These are phyloP conservation scores for Dufourea novaeangliae DNA, from an alignment of 1,140 invertebrate genomes.

Conservation along the genomic window DNA sequence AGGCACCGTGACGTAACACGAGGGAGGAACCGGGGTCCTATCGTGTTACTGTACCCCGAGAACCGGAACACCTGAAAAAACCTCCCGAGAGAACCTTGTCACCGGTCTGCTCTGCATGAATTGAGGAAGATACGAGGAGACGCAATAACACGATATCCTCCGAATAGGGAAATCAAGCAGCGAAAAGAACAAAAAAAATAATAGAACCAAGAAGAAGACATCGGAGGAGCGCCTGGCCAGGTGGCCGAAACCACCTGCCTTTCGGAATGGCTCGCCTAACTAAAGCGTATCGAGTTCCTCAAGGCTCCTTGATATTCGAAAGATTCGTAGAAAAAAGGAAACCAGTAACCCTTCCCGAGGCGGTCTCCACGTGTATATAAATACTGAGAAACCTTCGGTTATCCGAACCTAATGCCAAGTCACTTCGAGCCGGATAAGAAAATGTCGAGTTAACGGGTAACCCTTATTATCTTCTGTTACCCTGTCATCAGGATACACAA, in stretches of 20 bases:
- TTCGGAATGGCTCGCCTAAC: conserved; percentile 44
- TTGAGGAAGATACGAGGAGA: conserved; percentile 38
- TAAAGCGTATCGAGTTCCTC: conserved; percentile 60
- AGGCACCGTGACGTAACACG: not conserved
- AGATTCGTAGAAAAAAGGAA: conserved; percentile 12
- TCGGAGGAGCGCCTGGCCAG: conserved; percentile 48
- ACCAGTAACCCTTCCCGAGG: conserved; percentile 6
- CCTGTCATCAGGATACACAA: too few species aligned
- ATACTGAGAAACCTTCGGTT: not conserved
- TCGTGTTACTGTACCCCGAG: not conserved
- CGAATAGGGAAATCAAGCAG: conserved; percentile 60
- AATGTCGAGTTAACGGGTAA: too few species aligned
- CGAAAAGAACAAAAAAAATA: conserved; percentile 41
- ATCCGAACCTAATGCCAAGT: not conserved
- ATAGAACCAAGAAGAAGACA: conserved; percentile 40
- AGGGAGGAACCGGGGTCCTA: not conserved
- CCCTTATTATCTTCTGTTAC: too few species aligned
- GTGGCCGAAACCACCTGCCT: conserved; percentile 66
- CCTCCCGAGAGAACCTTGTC: not conserved
- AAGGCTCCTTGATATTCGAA: conserved; percentile 33
- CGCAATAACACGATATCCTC: conserved; percentile 35
- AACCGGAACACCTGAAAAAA: conserved; percentile 3
- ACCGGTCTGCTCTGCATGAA: conserved; percentile 4
- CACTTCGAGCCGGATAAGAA: too few species aligned
- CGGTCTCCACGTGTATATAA: conserved; percentile 7